These are phyloP conservation scores for Amphiprion percula DNA, from an alignment of 2,113 vertebrate genomes.

Conservation along the genomic window DNA sequence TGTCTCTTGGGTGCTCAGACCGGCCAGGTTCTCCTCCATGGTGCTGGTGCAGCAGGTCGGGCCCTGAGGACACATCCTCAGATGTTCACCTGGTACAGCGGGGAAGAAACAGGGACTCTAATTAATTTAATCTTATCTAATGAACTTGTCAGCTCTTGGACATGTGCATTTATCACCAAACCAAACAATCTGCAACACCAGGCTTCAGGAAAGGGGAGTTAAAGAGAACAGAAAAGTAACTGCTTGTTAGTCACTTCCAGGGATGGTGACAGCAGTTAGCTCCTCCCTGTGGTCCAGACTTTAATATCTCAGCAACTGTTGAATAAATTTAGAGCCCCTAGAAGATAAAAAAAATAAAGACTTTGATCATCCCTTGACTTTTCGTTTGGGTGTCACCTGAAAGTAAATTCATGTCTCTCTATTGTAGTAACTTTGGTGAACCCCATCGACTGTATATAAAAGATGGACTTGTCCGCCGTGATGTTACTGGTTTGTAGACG, in stretches of 20 bases:
- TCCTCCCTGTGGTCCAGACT: neutral
- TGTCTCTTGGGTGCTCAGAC: conserved; percentile 89
- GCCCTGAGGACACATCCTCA: conserved; percentile 93
- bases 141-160: neutral
- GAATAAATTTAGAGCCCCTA: neutral
- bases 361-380: neutral
- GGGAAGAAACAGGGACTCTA: neutral
- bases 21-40: conserved; percentile 94
- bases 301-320: neutral
- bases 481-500: too few relatives aligned
- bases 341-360: neutral
- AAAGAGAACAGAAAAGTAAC: too few relatives aligned
- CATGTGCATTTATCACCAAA: too few relatives aligned
- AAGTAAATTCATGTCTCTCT: too few relatives aligned
- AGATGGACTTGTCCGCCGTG: too few relatives aligned
- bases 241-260: too few relatives aligned
- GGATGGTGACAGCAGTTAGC: too few relatives aligned
- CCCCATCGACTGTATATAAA: too few relatives aligned
- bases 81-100: conserved; percentile 89
- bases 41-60: conserved; percentile 94
- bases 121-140: neutral
- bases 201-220: neutral
- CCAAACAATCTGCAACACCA: neutral
- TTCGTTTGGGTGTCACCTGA: too few relatives aligned
- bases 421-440: too few relatives aligned